Base-by-base conservation (phyloP, 2,113 vertebrate genomes). In the Pampusana beccarii region DNA sequence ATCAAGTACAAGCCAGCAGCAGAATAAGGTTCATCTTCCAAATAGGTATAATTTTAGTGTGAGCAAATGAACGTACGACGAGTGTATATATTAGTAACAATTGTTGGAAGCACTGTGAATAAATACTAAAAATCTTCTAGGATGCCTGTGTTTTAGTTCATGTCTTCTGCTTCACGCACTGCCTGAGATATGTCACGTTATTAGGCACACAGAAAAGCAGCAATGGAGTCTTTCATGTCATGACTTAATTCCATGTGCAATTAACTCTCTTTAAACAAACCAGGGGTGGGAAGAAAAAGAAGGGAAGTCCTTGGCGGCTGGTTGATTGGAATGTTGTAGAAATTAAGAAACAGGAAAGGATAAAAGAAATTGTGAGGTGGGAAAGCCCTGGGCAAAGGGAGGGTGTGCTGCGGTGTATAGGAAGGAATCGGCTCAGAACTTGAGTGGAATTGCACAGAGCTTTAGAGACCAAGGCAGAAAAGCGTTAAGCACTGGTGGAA, bases 41-140 rank as follows among this genome's bases (percentile, higher is more conserved):
- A 71, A n/a, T 3, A 77, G 23, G 28, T 13, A 11, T 31, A 7
- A 36, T 10, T 70, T 54, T 10, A 73, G 11, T 25, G 17, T 12
- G 6, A 80, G 19, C 61, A 42, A 54, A n/a, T 10, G 4, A 67
- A 61, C 4, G 0, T 25, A 33, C 33, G 18, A 16, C 0, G 11
- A 36, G 4, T 0, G 5, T 23, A 4, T 13, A 66, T 0, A 2
- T 21, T 8, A 10, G 17, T 31, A 79, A 67, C 13, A 19, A 19
- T 1, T 21, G 7, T 6, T 16, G n/a, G 46, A 60, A 81, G 34
- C 34, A 50, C 11, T 28, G 20, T 0, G 0, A 62, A 13, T 50
- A 50, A 78, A 20, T 12, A 66, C 10, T 42, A 38, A 65, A 77
- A 54, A 10, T 9, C 10, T 24, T n/a, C 18, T 29, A 33, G 18